Conservation (phyloP, 2,888 invertebrate species). For the Conchocele bisecta region DNA sequence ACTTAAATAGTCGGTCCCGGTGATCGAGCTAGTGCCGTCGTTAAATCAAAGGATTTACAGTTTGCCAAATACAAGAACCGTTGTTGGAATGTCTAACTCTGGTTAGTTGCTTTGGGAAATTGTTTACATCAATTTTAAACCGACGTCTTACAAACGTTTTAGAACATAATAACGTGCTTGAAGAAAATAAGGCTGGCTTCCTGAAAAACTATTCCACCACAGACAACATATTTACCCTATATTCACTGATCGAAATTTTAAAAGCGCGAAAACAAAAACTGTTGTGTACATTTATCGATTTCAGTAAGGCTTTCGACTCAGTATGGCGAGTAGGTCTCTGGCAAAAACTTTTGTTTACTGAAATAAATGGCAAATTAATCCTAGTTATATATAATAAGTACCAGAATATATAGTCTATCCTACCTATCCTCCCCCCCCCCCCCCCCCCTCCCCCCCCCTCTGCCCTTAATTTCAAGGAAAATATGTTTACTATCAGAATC, state of each 20-base stretch:
- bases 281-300: neutral
- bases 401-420: neutral
- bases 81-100: too few relatives aligned
- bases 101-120: neutral
- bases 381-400: neutral
- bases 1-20: too few relatives aligned
- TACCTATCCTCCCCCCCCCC: too few relatives aligned
- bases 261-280: neutral
- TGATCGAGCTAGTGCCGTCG: too few relatives aligned
- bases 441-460: too few relatives aligned
- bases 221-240: neutral
- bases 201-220: neutral
- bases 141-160: neutral
- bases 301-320: neutral
- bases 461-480: too few relatives aligned
- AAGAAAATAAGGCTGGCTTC: neutral
- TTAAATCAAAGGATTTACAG: too few relatives aligned
- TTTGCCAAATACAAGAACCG: too few relatives aligned
- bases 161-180: neutral
- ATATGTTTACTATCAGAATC: too few relatives aligned
- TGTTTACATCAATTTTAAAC: neutral
- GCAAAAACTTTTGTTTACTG: neutral
- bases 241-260: neutral
- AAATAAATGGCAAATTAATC: neutral
- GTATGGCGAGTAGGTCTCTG: constrained; percentile 1